Base-by-base conservation (phyloP, 2,113 vertebrate genomes). In the Ginglymostoma cirratum region DNA sequence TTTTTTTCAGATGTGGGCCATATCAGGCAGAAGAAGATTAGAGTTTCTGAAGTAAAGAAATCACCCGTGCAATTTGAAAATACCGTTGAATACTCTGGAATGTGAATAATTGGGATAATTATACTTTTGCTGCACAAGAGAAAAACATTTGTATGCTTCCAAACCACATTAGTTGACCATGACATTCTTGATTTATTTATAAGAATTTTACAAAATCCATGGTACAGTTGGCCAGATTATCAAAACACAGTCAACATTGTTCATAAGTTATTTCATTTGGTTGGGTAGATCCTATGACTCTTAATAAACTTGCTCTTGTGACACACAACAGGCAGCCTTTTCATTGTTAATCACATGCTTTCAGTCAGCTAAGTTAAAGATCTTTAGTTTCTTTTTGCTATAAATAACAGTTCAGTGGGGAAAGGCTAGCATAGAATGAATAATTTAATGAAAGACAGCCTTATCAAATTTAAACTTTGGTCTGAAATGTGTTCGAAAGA, bases 261-360 rank as follows among this genome's bases (percentile, higher is more conserved):
- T 72, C 67, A 70, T 95, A 8, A 23, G n/a, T 95, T 52, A 95
- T 52, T 95, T 95, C 67, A 95, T 95, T 95, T 76, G 21, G 72
- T 30, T 95, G 38, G 52, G 15, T 61, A 30, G 10, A 76, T 95
- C 94, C 42, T 19, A 72, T 95, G 94, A 95, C 24, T 90, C 27
- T 61, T 61, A 65, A 90, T 19, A 65, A 90, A 90, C 30, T 8
- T 67, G 34, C 21, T 70, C 38, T 70, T 94, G 93, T 69, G 65
- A 94, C 67, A 34, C 27, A 72, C 30, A 70, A 30, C 45, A 19
- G 94, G 52, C 15, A 48, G 0, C 34, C 72, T 95, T 76, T 30
- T 10, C 17, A 61, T 55, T 70, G 69, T 45, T 17, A 34, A 52
- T 95, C 94, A 95, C 69, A 95, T 95, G 66, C 67, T 76, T 95